phyloP scores from a whole-genome alignment of 2,797 vertebrate genomes.

The Acanthurus lineatus region DNA sequence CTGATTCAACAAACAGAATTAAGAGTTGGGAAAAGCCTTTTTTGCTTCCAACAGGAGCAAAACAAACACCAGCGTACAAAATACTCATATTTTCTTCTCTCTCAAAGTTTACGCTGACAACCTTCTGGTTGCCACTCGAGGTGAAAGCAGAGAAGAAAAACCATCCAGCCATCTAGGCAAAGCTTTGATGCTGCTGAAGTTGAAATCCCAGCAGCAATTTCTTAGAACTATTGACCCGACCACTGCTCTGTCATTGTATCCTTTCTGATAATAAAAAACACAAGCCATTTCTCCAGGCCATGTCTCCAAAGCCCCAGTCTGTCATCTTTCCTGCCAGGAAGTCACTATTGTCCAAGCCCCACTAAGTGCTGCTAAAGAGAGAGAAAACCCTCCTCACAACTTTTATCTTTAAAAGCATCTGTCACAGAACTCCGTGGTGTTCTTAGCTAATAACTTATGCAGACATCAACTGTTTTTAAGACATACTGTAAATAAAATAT shows the following conservation, averaged over 20 bases:
- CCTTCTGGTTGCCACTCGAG: neutral
- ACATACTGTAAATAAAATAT: neutral
- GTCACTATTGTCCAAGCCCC: slow-evolving; percentile 4
- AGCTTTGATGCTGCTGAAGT: neutral
- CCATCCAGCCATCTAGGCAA: neutral
- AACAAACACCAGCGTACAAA: neutral
- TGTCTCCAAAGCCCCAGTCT: slow-evolving; percentile 30
- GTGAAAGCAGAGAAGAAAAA: neutral
- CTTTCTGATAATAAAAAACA: slow-evolving; percentile 37
- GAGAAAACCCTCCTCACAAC: neutral
- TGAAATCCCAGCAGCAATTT: slow-evolving; percentile 43
- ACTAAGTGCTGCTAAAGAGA: slow-evolving; percentile 19
- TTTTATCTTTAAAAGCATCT: slow-evolving; percentile 31
- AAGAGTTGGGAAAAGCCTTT: no score
- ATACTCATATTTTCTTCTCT: neutral
- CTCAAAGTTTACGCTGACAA: neutral
- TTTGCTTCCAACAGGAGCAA: neutral
- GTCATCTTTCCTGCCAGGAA: slow-evolving; percentile 32
- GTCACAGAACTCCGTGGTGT: slow-evolving; percentile 24
- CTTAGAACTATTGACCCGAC: slow-evolving; percentile 10
- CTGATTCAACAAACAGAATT: no score
- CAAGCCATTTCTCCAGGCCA: slow-evolving; percentile 27
- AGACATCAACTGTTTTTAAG: slow-evolving; percentile 7
- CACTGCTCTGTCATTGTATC: slow-evolving; percentile 19
- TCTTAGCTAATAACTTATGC: slow-evolving; percentile 18